These are phyloP conservation scores for Chrysina gloriosa DNA, from an alignment of 2,888 invertebrate species.

Conservation along the genomic window DNA sequence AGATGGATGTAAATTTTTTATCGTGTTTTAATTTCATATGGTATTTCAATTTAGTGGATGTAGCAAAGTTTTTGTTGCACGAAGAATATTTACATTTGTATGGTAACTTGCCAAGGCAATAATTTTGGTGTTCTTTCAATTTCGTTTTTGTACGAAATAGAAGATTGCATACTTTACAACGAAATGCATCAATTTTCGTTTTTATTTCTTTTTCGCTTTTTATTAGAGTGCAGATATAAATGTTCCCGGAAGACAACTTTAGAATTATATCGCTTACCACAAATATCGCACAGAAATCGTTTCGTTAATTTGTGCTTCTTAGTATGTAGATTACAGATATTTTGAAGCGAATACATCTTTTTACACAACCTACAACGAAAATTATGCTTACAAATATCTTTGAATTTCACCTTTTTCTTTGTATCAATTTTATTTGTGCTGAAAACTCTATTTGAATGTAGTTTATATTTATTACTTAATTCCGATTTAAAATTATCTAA, in stretches of 20 bases:
- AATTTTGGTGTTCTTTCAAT: constrained; percentile 60
- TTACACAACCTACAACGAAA: constrained; percentile 59
- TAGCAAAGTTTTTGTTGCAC: constrained; percentile 61
- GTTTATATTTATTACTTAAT: constrained; percentile 57
- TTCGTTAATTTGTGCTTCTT: constrained; percentile 54
- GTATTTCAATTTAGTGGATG: constrained; percentile 60
- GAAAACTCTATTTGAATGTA: constrained; percentile 17
- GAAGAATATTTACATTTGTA: constrained; percentile 55
- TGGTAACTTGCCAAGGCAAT: constrained; percentile 59
- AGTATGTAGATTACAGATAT: constrained; percentile 55
- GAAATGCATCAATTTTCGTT: constrained; percentile 53
- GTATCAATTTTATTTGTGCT: constrained; percentile 15
- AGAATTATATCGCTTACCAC: constrained; percentile 56
- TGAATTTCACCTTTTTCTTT: constrained; percentile 40
- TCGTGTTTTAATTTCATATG: constrained; percentile 62
- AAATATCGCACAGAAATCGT: constrained; percentile 59
- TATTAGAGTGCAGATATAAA: constrained; percentile 34
- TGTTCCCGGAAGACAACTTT: constrained; percentile 52
- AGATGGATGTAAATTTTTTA: constrained; percentile 62
- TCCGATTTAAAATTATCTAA: constrained; percentile 57
- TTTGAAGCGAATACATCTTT: constrained; percentile 55
- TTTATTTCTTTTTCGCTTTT: not conserved
- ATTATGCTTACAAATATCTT: constrained; percentile 48
- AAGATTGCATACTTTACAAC: constrained; percentile 59
- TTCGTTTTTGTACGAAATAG: constrained; percentile 59